phyloP scores from a whole-genome alignment of 2,797 vertebrate species.

The Acropternis orthonyx region DNA sequence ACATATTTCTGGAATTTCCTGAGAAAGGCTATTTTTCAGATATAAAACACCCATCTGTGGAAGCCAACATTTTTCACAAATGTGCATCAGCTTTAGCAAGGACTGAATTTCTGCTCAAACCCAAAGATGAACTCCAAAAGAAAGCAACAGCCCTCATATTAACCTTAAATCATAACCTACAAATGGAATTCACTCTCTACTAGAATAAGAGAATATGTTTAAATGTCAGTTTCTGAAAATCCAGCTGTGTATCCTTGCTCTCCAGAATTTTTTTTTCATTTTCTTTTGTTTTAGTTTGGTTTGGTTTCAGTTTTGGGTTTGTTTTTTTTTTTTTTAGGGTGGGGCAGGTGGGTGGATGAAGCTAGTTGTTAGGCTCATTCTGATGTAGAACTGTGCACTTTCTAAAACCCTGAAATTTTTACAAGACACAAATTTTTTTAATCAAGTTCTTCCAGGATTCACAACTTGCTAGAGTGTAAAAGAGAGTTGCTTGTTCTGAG shows the following conservation, averaged over 20 bases:
- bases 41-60: neutral
- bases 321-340: too few species aligned
- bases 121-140: neutral
- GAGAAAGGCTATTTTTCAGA: neutral
- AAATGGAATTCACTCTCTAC: neutral
- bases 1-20: neutral
- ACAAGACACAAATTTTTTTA: neutral
- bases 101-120: neutral
- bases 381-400: neutral
- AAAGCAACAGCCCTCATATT: neutral
- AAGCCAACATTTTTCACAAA: neutral
- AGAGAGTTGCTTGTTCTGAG: neutral
- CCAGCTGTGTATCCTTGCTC: neutral
- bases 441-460: neutral
- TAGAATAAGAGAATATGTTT: neutral
- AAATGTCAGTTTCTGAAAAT: neutral
- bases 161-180: neutral
- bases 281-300: neutral
- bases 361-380: neutral
- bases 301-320: too few species aligned
- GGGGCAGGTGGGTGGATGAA: neutral
- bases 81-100: neutral
- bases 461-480: neutral
- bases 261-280: neutral
- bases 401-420: neutral